Conservation (phyloP, 2,797 vertebrate genomes). For the Clarias laeviceps region DNA sequence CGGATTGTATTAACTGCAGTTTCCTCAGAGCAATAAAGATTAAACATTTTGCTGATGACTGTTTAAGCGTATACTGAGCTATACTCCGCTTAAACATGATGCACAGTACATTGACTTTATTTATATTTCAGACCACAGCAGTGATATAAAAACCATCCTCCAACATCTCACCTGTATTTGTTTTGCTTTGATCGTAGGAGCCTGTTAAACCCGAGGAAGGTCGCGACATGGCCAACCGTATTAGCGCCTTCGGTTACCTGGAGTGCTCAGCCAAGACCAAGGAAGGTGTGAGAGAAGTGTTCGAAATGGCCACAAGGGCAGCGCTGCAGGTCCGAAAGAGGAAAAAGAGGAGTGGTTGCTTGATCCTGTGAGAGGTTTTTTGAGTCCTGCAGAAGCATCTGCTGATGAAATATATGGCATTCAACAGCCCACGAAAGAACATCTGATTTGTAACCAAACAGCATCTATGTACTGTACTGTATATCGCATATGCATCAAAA, state of each 20-base stretch:
- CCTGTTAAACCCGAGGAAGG: slow-evolving; percentile 93
- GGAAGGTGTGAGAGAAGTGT: slow-evolving; percentile 95
- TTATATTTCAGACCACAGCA: background rate
- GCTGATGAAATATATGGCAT: slow-evolving; percentile 7
- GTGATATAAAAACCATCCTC: background rate
- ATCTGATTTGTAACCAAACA: slow-evolving; percentile 68
- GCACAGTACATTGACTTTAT: too few relatives aligned
- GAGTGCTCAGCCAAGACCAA: slow-evolving; percentile 99
- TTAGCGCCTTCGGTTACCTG: slow-evolving; percentile 92
- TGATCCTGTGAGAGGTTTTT: slow-evolving; percentile 79
- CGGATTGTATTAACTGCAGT: background rate
- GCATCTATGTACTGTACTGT: slow-evolving; percentile 74
- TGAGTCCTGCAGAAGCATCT: slow-evolving; percentile 24
- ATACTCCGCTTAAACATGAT: background rate
- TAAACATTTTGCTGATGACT: background rate
- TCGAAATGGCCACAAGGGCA: slow-evolving; percentile 95
- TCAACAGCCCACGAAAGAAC: slow-evolving; percentile 51
- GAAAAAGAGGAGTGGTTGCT: slow-evolving; percentile 84
- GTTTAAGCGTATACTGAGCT: background rate
- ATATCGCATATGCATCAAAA: slow-evolving; percentile 60
- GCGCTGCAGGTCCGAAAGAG: slow-evolving; percentile 94
- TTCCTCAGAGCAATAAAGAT: background rate
- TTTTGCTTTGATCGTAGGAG: slow-evolving; percentile 74
- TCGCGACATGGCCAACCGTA: slow-evolving; percentile 90
- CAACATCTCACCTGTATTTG: background rate